Base-by-base conservation (phyloP, 2,888 invertebrate genomes). In the Microplitis deprimator region DNA sequence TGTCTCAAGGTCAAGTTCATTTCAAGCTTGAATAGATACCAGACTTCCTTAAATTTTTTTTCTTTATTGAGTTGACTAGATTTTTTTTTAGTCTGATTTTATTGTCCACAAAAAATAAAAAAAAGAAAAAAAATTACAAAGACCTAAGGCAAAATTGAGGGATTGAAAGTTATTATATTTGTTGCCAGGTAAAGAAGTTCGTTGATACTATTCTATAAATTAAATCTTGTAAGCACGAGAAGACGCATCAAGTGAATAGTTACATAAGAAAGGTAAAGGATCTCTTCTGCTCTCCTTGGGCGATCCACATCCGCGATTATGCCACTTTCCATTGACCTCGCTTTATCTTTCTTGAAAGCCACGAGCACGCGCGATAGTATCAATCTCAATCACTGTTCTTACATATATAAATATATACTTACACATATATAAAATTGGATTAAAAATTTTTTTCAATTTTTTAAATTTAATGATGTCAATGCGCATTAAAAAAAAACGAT, bases 231-330 rank as follows among this genome's bases (percentile, higher is more conserved):
- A 72, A 73, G 62, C 68, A 76, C 68, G 75, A 79, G 81, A 81
- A 86, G 87, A 86, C 85, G 85, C 86, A 84, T 84, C 84, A 86
- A 83, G 80, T 82, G 81, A 85, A 84, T 84, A 83, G 85, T 88
- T 88, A 88, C 85, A 84, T 87, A 88, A 88, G 85, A 84, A 85
- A 85, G 84, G 84, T 84, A 86, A 85, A 87, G 85, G 84, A 87
- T 87, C 85, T 76, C 83, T 82, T 83, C 79, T 85, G 84, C 86
- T 86, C 85, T 85, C 86, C 84, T 86, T 84, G 84, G 83, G 82
- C 84, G 85, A 87, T 87, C 85, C 85, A 86, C 86, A 87, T 87
- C 85, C 86, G 84, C 85, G 87, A 88, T 88, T 87, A 87, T 87
- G 86, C 86, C 86, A 88, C 87, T 88, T 87, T 87, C 87, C 86